A percentile compares a stretch with the other conserved stretches of the same genome.
Evolutionary conservation across 2,113 vertebrate species (phyloP).

Genomic region (Xiphophorus hellerii): DNA sequence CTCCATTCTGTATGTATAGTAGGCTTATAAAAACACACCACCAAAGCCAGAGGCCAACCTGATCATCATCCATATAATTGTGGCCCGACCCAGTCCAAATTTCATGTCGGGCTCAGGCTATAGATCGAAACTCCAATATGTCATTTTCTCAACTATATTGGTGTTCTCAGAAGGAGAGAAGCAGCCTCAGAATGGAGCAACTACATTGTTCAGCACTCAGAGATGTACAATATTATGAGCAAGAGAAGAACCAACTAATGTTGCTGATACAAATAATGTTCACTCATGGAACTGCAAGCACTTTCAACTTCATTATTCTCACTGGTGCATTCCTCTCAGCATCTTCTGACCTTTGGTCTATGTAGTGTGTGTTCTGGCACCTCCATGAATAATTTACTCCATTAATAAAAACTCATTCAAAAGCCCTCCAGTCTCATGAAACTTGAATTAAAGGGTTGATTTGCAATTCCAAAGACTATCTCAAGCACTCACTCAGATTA

Average conservation of each 20-base stretch:
- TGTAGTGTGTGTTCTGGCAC: slow-evolving; percentile 54
- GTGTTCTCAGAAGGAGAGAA: background rate
- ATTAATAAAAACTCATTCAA: slow-evolving; percentile 76
- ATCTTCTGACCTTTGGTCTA: slow-evolving; percentile 67
- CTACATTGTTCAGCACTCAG: slow-evolving; percentile 23
- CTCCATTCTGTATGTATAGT: too few relatives aligned
- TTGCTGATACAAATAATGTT: slow-evolving; percentile 38
- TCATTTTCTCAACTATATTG: background rate
- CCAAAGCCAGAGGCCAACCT: too few relatives aligned
- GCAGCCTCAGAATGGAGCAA: background rate
- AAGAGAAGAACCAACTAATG: slow-evolving; percentile 24
- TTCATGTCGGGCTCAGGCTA: background rate
- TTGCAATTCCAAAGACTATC: slow-evolving; percentile 77
- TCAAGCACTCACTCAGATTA: slow-evolving; percentile 46
- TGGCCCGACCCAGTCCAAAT: too few relatives aligned
- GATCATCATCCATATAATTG: too few relatives aligned
- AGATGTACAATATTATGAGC: slow-evolving; percentile 56
- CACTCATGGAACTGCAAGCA: slow-evolving; percentile 42
- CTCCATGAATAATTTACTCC: slow-evolving; percentile 79
- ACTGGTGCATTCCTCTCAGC: slow-evolving; percentile 51
- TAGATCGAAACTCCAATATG: too few relatives aligned
- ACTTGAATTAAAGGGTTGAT: slow-evolving; percentile 79
- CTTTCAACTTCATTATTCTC: slow-evolving; percentile 47
- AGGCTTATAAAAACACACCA: too few relatives aligned
- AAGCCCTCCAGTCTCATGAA: slow-evolving; percentile 70